Evolutionary conservation across 2,113 vertebrate genomes (phyloP).

Genomic region (Pteropus alecto): DNA sequence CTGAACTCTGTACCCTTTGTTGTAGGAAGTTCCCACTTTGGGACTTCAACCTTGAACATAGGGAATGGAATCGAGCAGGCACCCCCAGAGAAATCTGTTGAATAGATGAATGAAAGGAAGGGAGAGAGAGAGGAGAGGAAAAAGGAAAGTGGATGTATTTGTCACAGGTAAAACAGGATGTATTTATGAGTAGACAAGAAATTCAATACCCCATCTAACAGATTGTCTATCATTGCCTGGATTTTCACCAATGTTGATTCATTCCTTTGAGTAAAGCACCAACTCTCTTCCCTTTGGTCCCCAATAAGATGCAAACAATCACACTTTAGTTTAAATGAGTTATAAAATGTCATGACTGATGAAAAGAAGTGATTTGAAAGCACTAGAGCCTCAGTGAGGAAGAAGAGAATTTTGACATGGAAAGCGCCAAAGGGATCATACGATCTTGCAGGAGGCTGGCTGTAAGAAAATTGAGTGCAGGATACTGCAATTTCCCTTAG

Average conservation of each 20-base stretch:
- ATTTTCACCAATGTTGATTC: background rate
- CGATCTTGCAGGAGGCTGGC: conserved; percentile 42
- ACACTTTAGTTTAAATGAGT: conserved; percentile 59
- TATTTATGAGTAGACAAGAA: background rate
- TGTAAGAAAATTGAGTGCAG: conserved; percentile 49
- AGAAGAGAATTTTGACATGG: background rate
- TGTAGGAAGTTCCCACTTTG: background rate
- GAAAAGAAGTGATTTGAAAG: conserved; percentile 23
- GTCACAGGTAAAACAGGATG: background rate
- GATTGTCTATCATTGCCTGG: background rate
- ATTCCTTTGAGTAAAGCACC: conserved; percentile 38
- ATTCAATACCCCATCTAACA: background rate
- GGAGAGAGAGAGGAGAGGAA: background rate
- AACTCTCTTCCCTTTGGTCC: background rate
- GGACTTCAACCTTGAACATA: background rate
- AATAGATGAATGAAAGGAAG: background rate
- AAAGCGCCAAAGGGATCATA: conserved; percentile 22
- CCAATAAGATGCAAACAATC: conserved; percentile 55
- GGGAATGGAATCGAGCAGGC: background rate
- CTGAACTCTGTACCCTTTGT: background rate
- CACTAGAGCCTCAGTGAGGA: background rate
- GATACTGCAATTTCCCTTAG: conserved; percentile 41
- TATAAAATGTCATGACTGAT: background rate
- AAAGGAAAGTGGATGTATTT: background rate
- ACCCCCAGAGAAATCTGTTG: background rate